These are phyloP conservation scores for Mormyrus lacerda DNA, from an alignment of 2,113 vertebrate species.

Conservation along the genomic window DNA sequence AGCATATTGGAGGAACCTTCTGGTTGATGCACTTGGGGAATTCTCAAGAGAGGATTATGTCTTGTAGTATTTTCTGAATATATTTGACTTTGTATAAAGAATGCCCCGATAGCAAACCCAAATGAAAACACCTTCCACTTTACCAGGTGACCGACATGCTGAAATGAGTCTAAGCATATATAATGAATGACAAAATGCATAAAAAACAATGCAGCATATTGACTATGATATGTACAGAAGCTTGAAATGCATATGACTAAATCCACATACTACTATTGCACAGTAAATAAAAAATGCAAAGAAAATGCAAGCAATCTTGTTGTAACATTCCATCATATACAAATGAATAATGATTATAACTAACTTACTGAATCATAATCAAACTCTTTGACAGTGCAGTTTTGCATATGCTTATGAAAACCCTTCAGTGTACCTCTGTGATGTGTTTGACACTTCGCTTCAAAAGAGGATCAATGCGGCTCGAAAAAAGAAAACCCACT, in stretches of 20 bases:
- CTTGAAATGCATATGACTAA: neutral
- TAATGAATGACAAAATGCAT: constrained; percentile 21
- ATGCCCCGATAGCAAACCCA: neutral
- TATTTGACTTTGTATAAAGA: constrained; percentile 23
- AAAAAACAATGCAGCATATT: constrained; percentile 6
- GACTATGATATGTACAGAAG: neutral
- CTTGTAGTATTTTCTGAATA: constrained; percentile 35
- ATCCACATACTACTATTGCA: neutral
- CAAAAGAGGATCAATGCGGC: constrained; percentile 44
- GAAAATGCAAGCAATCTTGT: neutral
- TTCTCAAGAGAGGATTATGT: constrained; percentile 39
- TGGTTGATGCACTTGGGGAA: constrained; percentile 31
- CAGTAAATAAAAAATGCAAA: neutral
- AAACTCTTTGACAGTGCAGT: neutral
- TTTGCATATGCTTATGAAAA: constrained; percentile 12
- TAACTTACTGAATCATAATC: constrained; percentile 40
- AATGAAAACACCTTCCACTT: constrained; percentile 14
- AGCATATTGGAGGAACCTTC: constrained; percentile 34
- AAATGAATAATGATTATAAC: constrained; percentile 24
- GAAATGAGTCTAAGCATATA: neutral
- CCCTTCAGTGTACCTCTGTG: constrained; percentile 34
- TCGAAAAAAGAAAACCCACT: constrained; percentile 38
- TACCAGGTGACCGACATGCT: constrained; percentile 21
- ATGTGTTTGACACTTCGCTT: constrained; percentile 45
- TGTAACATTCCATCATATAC: neutral